Conservation (phyloP, 30 jellyfish, hydroid and myxozoan species). For the Haliclystus octoradiatus region DNA sequence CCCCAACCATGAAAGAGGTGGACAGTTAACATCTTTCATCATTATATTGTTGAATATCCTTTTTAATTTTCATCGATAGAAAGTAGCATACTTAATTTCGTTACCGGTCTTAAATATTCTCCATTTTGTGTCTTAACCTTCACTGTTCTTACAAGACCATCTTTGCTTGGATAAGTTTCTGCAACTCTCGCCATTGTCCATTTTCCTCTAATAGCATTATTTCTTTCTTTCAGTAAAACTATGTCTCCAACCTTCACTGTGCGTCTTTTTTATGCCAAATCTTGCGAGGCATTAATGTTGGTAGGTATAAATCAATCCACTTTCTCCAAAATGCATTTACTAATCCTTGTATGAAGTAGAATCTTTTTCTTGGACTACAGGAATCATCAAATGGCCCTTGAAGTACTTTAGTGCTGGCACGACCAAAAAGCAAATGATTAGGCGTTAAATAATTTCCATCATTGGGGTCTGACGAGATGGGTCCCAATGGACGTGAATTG, state of each 20-base stretch:
- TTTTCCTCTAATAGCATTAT: conserved; percentile 45
- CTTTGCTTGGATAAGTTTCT: conserved; percentile 39
- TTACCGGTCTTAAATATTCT: no score
- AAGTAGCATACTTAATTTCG: no score
- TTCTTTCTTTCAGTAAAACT: no score
- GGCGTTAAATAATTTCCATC: conserved; percentile 59
- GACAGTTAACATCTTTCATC: no score
- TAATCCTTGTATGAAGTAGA: conserved; percentile 39
- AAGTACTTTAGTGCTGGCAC: conserved; percentile 59
- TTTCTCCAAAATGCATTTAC: conserved; percentile 49
- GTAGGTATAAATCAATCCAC: conserved; percentile 45
- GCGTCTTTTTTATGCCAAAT: no score
- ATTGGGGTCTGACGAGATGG: conserved; percentile 47
- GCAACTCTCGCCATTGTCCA: conserved; percentile 34
- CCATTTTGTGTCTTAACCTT: conserved; percentile 35
- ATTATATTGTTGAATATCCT: no score
- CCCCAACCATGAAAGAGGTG: no score
- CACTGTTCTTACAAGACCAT: conserved; percentile 41
- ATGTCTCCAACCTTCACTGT: no score
- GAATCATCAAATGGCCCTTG: conserved; percentile 64
- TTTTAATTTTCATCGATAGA: no score
- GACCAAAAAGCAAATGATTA: conserved; percentile 45
- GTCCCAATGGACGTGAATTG: conserved; percentile 61
- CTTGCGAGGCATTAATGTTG: conserved; percentile 37
- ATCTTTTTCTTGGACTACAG: conserved; percentile 30